Evolutionary conservation across 2,797 vertebrate species (phyloP).

Genomic region (Sarcoramphus papa): DNA sequence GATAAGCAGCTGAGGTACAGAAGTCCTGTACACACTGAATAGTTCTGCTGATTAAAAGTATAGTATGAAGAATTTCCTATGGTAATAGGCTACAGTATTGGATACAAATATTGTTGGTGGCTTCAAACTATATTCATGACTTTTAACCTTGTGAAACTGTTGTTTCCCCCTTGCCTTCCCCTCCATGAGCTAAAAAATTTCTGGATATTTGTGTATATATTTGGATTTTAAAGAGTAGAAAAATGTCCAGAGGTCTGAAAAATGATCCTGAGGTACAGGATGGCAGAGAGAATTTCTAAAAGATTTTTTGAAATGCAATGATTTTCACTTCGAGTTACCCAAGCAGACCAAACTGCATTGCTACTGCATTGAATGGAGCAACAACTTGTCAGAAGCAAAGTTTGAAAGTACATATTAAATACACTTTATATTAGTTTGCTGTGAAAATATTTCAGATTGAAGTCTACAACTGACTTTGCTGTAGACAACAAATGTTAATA

Average conservation of each 20-base stretch:
- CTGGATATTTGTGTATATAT: neutral
- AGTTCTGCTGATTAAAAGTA: neutral
- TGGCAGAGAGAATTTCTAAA: neutral
- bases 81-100: neutral
- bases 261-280: neutral
- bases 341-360: neutral
- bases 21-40: neutral
- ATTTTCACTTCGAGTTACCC: neutral
- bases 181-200: neutral
- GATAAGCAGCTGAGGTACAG: neutral
- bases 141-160: neutral
- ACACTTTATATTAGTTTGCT: neutral
- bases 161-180: neutral
- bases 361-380: neutral
- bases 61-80: neutral
- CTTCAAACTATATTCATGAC: neutral
- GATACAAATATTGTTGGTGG: neutral
- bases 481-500: neutral
- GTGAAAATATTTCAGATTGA: neutral
- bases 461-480: neutral
- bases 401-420: neutral
- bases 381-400: neutral
- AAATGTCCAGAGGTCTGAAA: neutral
- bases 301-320: neutral
- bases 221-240: neutral